Evolutionary conservation across 2,888 invertebrate genomes (phyloP).

Genomic region (Chrysotoxum bicinctum): DNA sequence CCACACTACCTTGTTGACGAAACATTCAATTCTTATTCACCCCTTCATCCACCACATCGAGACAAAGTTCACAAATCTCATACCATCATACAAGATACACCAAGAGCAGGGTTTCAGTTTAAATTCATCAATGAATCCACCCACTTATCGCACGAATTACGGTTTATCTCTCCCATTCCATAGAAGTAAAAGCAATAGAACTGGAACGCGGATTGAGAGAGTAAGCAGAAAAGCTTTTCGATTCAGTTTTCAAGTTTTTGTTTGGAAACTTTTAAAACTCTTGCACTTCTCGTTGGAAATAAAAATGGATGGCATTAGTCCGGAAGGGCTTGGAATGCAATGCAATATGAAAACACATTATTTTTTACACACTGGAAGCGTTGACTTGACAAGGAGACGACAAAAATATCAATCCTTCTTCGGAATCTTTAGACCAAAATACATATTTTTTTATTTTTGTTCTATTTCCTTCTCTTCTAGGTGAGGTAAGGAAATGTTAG

Average conservation of each 20-base stretch:
- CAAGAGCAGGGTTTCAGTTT: neutral
- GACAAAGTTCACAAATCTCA: constrained; percentile 1
- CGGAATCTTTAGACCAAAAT: constrained; percentile 31
- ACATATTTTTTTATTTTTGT: neutral
- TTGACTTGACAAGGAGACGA: constrained; percentile 53
- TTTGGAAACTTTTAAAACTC: neutral
- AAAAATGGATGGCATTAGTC: constrained; percentile 19
- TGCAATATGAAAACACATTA: neutral
- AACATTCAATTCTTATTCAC: constrained; percentile 21
- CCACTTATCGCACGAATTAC: constrained; percentile 38
- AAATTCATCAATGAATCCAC: constrained; percentile 70
- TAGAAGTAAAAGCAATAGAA: constrained; percentile 11
- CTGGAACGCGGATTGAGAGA: neutral
- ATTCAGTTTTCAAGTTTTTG: neutral
- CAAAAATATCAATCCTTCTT: constrained; percentile 35
- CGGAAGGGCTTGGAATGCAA: neutral
- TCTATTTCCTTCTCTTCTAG: neutral
- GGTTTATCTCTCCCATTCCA: constrained; percentile 11
- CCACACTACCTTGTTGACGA: constrained; percentile 58
- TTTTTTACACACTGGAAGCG: constrained; percentile 36
- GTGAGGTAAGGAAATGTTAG: neutral
- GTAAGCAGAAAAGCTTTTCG: constrained; percentile 26
- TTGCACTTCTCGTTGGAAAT: constrained; percentile 14
- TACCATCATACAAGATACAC: constrained; percentile 8
- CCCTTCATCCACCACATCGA: constrained; percentile 1